Evolutionary conservation across 2,888 invertebrate species (phyloP).

Genomic region (Loripinus fragilis): DNA sequence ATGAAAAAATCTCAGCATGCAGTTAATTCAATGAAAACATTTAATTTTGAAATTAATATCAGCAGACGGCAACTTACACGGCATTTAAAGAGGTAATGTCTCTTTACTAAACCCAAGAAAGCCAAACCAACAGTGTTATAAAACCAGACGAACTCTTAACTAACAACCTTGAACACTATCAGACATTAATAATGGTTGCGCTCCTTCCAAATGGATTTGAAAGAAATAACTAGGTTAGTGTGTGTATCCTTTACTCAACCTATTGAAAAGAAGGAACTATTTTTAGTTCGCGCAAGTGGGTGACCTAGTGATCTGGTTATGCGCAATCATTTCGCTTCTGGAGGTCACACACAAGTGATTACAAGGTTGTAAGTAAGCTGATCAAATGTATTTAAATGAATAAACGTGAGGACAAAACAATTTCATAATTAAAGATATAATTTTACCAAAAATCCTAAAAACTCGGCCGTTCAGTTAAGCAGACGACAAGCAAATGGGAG

Average conservation of each 20-base stretch:
- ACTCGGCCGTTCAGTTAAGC: neutral
- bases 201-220: neutral
- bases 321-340: conserved; percentile 7
- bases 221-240: conserved; percentile 9
- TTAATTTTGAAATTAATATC: no score
- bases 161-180: neutral
- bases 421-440: neutral
- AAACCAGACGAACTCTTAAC: no score
- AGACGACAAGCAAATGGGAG: neutral
- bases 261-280: conserved; percentile 36
- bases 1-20: no score
- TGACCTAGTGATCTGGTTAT: conserved; percentile 51
- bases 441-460: no score
- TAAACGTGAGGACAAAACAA: neutral
- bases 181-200: neutral
- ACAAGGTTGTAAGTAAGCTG: neutral
- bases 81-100: no score
- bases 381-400: neutral
- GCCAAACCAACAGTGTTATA: no score
- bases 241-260: conserved; percentile 13
- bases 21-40: no score
- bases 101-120: no score
- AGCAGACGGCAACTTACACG: no score
- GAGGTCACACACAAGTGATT: conserved; percentile 10
- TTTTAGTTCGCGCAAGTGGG: conserved; percentile 46